phyloP scores from a whole-genome alignment of 2,888 invertebrate species.

The Erynnis tages region DNA sequence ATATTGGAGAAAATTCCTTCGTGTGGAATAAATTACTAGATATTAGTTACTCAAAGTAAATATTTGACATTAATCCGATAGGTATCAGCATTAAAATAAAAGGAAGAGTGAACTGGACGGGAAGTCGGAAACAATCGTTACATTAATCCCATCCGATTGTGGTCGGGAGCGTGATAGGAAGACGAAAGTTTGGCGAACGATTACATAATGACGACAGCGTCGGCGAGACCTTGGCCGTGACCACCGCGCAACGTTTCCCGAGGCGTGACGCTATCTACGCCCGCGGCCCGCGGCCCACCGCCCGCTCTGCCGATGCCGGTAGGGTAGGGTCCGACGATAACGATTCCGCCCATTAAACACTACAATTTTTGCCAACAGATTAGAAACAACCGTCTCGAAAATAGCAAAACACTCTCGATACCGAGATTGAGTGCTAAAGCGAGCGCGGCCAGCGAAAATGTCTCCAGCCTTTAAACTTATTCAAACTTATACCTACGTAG shows the following conservation, averaged over 20 bases:
- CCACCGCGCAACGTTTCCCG: conserved; percentile 73
- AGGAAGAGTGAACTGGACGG: neutral
- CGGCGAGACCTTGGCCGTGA: conserved; percentile 77
- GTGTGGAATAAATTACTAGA: too few species aligned
- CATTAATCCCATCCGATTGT: conserved; percentile 6
- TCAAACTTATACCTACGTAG: neutral
- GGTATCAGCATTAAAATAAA: too few species aligned
- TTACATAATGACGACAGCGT: conserved; percentile 66
- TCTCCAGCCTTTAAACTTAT: conserved; percentile 8
- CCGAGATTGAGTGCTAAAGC: too few species aligned
- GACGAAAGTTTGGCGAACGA: conserved; percentile 49
- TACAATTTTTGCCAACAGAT: conserved; percentile 11
- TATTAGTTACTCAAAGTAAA: too few species aligned
- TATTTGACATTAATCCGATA: neutral
- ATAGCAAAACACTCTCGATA: too few species aligned
- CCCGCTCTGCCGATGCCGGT: too few species aligned
- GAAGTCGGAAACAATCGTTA: neutral
- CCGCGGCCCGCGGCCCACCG: conserved; percentile 39
- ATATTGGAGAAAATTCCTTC: too few species aligned
- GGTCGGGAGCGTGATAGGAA: conserved; percentile 34
- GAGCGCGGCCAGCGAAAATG: too few species aligned
- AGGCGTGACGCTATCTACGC: conserved; percentile 47
- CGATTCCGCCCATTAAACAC: conserved; percentile 34
- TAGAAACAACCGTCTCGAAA: too few species aligned
- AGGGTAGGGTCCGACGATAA: conserved; percentile 48